Conservation (phyloP, 2,888 invertebrate genomes). For the Lithophane leautieri region DNA sequence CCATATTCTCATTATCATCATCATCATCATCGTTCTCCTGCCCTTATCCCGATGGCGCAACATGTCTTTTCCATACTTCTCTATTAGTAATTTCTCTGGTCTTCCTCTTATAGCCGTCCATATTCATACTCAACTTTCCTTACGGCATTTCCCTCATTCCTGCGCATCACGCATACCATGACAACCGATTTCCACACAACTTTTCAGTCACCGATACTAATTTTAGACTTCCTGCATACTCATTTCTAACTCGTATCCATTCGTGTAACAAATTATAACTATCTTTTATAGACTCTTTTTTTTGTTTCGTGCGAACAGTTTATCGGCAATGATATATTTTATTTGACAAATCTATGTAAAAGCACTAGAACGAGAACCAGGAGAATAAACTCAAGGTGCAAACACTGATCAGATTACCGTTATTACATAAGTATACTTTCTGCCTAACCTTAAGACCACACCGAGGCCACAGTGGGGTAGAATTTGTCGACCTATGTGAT, state of each 20-base stretch:
- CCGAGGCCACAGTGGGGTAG: not conserved
- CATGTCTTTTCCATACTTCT: not conserved
- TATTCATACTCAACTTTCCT: not conserved
- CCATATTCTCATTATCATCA: not conserved
- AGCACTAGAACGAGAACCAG: not conserved
- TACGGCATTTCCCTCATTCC: not conserved
- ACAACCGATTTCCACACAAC: not conserved
- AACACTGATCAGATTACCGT: not conserved
- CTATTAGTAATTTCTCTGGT: not conserved
- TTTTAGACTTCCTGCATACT: slow-evolving; percentile 1
- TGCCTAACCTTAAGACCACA: not conserved
- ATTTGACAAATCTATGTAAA: not conserved
- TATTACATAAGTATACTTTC: not conserved
- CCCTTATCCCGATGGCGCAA: not conserved
- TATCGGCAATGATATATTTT: not conserved
- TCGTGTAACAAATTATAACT: not conserved
- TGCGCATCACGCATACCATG: not conserved
- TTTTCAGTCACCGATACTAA: not conserved
- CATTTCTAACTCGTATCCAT: not conserved
- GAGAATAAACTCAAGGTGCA: not conserved
- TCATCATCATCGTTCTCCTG: not conserved
- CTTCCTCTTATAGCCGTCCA: not conserved
- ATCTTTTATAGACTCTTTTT: not conserved
- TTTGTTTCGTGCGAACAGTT: not conserved
- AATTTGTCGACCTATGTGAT: not conserved